A percentile compares a stretch with the other conserved stretches of the same genome.
Evolutionary conservation across 2,797 vertebrate genomes (phyloP).

Genomic region (Anomalospiza imberbis): DNA sequence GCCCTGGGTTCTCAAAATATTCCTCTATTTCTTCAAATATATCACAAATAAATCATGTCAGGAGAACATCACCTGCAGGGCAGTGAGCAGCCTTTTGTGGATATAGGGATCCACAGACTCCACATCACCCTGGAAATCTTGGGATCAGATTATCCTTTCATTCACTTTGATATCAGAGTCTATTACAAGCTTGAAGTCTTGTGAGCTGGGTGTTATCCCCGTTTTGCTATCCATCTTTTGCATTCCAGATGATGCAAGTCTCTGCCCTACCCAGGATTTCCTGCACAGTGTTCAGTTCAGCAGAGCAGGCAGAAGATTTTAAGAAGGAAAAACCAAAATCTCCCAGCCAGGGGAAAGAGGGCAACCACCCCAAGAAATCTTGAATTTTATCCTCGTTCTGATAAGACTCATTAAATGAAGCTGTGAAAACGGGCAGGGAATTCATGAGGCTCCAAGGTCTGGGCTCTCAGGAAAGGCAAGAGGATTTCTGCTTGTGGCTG

Average conservation of each 20-base stretch:
- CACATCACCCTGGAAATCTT: background rate
- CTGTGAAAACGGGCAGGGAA: background rate
- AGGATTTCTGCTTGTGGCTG: background rate
- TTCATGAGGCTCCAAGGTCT: background rate
- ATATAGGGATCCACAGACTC: background rate
- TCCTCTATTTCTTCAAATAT: background rate
- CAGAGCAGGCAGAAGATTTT: background rate
- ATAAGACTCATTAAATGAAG: background rate
- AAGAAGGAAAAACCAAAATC: background rate
- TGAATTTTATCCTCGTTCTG: background rate
- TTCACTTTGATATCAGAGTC: background rate
- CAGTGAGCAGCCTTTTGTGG: background rate
- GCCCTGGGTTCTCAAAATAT: background rate
- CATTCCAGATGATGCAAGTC: background rate
- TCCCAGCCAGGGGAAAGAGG: background rate
- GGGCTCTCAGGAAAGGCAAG: background rate
- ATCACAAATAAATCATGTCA: background rate
- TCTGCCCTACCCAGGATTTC: background rate
- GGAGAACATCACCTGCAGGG: background rate
- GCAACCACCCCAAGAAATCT: background rate
- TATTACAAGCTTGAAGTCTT: background rate
- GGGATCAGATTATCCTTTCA: background rate
- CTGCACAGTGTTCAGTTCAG: background rate
- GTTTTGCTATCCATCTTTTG: background rate
- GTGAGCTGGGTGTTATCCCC: background rate